Evolutionary conservation across 2,888 invertebrate genomes (phyloP), one percentile per base, ranked within the genome.

Genomic region (Pseudococcus jackbeardsleyi): DNA sequence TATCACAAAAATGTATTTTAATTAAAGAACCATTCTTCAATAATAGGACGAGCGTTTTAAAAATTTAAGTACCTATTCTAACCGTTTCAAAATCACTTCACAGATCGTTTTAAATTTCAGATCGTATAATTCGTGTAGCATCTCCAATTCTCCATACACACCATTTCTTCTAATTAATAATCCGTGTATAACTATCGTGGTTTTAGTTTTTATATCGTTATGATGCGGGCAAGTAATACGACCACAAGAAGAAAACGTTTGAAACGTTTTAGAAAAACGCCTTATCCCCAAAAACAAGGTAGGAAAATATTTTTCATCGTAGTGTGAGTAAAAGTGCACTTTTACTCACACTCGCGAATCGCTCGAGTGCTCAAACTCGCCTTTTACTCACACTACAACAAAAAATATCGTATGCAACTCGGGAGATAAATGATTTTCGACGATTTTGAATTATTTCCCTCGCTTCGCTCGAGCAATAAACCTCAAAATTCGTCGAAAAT

Each of bases 231-330:
- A 46, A 86, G 64, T 33, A 46, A 22, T 46, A 42, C 72, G 17
- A 46, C 64, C 39, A 46, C 64, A n/a, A 64, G 64, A 64, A 86
- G 86, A 86, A 86, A 86, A 86, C 26, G 46, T 86, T 86, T 86
- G 86, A 86, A 86, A 68, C 86, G 86, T 46, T 64, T 68, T 68
- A 86, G 86, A 86, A 86, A 86, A 86, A 68, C 86, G 39, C 86
- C 86, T 42, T 86, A 86, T 42, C 86, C 86, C 86, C 64, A 46
- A 59, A 86, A 86, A 72, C 86, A 86, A 86, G 86, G 86, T 86
- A 86, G 46, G 86, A 68, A 42, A 26, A 39, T 85, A 39, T 39
- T 54, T 59, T n/a, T n/a, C n/a, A n/a, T n/a, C n/a, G n/a, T n/a
- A n/a, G n/a, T n/a, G n/a, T n/a, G n/a, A n/a, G n/a, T n/a, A n/a